Evolutionary conservation across 2,797 vertebrate species (phyloP).

Genomic region (Peromyscus nudipes): DNA sequence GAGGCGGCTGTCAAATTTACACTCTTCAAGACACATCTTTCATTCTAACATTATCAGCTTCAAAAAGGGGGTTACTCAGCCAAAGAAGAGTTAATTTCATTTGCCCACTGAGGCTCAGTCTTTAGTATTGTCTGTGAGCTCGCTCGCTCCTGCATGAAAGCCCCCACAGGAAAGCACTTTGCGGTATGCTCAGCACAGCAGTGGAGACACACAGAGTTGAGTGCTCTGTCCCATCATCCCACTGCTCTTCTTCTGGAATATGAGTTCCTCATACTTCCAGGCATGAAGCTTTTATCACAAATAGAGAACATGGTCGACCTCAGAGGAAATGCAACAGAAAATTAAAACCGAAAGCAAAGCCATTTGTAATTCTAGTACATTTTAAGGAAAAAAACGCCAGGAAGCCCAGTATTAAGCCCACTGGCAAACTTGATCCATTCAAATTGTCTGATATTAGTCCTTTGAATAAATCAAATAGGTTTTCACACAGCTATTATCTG

Average conservation of each 20-base stretch:
- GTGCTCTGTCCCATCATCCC: background rate
- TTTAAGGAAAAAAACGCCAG: slow-evolving; percentile 11
- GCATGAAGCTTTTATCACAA: slow-evolving; percentile 24
- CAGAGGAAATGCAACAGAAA: slow-evolving; percentile 56
- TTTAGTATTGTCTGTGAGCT: background rate
- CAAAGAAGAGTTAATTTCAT: background rate
- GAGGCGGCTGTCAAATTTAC: background rate
- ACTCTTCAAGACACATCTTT: background rate
- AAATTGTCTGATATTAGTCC: background rate
- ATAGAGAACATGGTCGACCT: slow-evolving; percentile 26
- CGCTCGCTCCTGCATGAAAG: background rate
- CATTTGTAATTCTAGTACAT: slow-evolving; percentile 25
- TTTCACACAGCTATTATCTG: slow-evolving; percentile 12
- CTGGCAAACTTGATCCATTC: slow-evolving; percentile 31
- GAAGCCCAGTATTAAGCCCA: slow-evolving; percentile 31
- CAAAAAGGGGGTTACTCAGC: background rate
- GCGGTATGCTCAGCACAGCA: background rate
- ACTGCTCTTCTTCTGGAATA: slow-evolving; percentile 18
- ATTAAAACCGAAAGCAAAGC: slow-evolving; percentile 60
- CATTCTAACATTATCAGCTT: background rate
- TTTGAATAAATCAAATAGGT: slow-evolving; percentile 18
- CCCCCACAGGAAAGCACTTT: background rate
- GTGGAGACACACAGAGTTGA: background rate
- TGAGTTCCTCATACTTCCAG: slow-evolving; percentile 35
- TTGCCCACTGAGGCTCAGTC: background rate